Base-by-base conservation (phyloP, 2,797 vertebrate species). In the Nasua narica region DNA sequence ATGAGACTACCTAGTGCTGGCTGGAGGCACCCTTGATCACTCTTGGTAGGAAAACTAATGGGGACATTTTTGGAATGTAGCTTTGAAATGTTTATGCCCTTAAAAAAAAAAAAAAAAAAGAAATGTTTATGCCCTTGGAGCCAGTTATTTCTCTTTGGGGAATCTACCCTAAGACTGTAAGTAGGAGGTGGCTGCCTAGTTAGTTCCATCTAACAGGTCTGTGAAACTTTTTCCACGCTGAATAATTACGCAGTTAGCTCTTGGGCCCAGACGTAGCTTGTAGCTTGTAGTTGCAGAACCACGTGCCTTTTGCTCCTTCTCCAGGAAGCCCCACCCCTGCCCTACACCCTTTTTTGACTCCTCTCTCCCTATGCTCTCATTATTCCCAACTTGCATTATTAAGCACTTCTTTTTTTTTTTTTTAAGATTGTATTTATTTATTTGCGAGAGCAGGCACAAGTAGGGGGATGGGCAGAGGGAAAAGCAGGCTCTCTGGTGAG, bases 11-110 rank as follows among this genome's bases (percentile, higher is more conserved):
- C 52, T 46, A 74, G 0, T 72, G 35, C 54, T 76, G 32, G 21
- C n/a, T 40, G 70, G 70, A 32, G 35, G 93, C n/a, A 50, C 19
- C 46, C 82, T 46, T 87, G 48, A 21, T 16, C 21, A 60, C 77
- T 90, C 18, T 70, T 87, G 60, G 52, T 95, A 83, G 67, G 60
- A 92, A 86, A 94, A 78, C 40, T 72, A 90, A 89, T 67, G 76
- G 40, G 35, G 70, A 79, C 32, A 60, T 83, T 72, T 72, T 94
- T 92, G 48, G 40, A 96, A 78, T n/a, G 15, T 32, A 67, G 69
- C 40, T 87, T 93, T 81, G 74, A 58, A 69, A 81, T 69, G 58
- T 67, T 93, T 69, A n/a, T 89, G 18, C 8, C 56, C 16, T 65
- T 72, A n/a, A n/a, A n/a, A n/a, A n/a, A n/a, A n/a, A n/a, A n/a